Percentiles rank a stretch among this genome's conserved stretches.
phyloP scores from a whole-genome alignment of 2,797 vertebrate species.

The Anableps anableps region DNA sequence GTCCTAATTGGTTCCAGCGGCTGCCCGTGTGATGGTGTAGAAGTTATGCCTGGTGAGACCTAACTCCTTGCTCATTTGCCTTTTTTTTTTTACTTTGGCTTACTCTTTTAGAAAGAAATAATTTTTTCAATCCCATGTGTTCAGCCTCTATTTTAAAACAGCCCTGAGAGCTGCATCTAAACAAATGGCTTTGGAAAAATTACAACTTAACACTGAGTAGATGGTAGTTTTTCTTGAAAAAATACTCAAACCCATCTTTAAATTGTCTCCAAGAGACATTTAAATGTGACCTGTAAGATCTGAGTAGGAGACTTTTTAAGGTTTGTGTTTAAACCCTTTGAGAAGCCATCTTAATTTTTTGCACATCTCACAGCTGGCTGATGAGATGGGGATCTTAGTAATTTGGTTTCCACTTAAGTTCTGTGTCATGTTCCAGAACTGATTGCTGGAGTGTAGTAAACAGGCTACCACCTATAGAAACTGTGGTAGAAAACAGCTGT shows the following conservation, averaged over 20 bases:
- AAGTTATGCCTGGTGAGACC: neutral
- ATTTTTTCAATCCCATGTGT: neutral
- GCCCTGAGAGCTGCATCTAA: neutral
- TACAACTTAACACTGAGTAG: neutral
- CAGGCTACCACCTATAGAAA: neutral
- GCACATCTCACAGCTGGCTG: neutral
- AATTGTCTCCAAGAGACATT: neutral
- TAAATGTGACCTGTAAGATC: neutral
- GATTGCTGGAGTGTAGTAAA: neutral
- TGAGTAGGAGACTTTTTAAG: neutral
- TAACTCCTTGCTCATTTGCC: neutral
- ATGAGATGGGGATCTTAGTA: neutral
- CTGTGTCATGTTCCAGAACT: neutral
- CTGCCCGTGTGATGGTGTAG: neutral
- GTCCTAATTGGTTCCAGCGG: slow-evolving; percentile 1
- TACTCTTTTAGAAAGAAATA: neutral
- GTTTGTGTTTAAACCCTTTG: neutral
- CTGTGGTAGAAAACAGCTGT: neutral
- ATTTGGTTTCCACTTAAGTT: neutral
- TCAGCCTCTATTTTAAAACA: neutral
- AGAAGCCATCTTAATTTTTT: neutral
- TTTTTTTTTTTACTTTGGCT: neutral
- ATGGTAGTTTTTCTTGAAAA: neutral
- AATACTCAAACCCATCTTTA: neutral
- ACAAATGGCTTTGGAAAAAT: neutral